A percentile compares a stretch with the other conserved stretches of the same genome.
Conservation (phyloP, 2,888 invertebrate genomes). For the Icerya purchasi region DNA sequence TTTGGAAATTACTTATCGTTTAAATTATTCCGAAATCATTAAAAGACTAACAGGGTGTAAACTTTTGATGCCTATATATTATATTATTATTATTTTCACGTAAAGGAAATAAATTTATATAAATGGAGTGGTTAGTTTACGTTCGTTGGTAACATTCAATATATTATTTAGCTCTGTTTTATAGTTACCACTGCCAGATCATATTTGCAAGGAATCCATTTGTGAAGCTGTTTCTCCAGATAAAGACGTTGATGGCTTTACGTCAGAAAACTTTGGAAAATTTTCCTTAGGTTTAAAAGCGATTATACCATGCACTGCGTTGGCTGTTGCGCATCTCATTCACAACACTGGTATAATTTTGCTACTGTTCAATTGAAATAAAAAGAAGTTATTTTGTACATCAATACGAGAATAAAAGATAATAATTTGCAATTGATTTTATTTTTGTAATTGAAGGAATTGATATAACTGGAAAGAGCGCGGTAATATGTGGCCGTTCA, state of each 20-base stretch:
- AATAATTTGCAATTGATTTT: no score
- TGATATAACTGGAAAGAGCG: constrained; percentile 63
- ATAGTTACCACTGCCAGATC: constrained; percentile 51
- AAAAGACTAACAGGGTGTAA: background rate
- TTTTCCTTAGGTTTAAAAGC: constrained; percentile 48
- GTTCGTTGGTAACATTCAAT: background rate
- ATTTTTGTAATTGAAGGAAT: constrained; percentile 37
- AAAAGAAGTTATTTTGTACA: background rate
- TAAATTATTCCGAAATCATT: background rate
- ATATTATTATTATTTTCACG: background rate
- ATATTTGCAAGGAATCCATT: constrained; percentile 49
- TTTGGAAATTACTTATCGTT: background rate
- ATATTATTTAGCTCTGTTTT: constrained; percentile 9
- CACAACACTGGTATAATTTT: constrained; percentile 31
- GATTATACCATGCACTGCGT: constrained; percentile 57
- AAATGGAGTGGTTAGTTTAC: no score
- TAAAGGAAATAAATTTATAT: background rate
- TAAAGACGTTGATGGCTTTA: constrained; percentile 86
- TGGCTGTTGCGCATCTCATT: constrained; percentile 48
- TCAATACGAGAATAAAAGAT: background rate
- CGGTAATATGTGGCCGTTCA: constrained; percentile 71
- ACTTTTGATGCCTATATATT: background rate
- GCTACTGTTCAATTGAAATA: background rate
- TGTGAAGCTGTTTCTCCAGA: constrained; percentile 57
- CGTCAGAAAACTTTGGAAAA: constrained; percentile 59